These are phyloP conservation scores for Crypturellus tataupa DNA, from an alignment of 2,797 vertebrate species.

Conservation along the genomic window DNA sequence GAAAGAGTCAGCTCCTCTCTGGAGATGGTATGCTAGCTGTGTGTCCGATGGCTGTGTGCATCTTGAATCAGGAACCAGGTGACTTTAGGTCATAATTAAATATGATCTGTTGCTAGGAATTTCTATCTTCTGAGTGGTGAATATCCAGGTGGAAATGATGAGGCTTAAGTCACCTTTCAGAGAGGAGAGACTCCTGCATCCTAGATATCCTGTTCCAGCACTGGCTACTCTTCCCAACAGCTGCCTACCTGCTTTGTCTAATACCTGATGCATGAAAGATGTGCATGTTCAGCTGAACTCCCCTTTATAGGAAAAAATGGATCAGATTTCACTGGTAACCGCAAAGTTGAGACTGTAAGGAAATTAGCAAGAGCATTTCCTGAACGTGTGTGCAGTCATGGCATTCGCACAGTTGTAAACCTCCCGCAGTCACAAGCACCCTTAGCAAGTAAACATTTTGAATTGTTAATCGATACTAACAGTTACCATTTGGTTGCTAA, in stretches of 20 bases:
- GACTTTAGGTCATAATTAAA: neutral
- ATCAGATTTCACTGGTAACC: neutral
- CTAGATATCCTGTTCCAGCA: neutral
- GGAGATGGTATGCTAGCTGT: neutral
- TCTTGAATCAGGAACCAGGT: neutral
- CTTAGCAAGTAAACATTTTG: conserved; percentile 18
- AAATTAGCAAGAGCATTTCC: neutral
- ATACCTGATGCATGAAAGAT: neutral
- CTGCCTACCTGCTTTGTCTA: neutral
- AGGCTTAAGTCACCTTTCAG: neutral
- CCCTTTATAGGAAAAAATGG: neutral
- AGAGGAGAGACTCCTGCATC: neutral
- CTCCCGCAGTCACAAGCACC: neutral
- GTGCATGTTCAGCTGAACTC: neutral
- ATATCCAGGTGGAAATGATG: neutral
- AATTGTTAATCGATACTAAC: conserved; percentile 19
- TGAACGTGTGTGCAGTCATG: neutral
- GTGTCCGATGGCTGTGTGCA: neutral
- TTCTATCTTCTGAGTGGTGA: neutral
- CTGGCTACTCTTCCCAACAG: neutral
- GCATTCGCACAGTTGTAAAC: neutral
- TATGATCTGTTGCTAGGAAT: rapidly evolving
- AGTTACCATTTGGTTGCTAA: neutral
- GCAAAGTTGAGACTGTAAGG: neutral
- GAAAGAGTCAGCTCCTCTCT: neutral